Percentiles rank a stretch among this genome's conserved stretches.
phyloP scores from a whole-genome alignment of 2,113 vertebrate species.

The Paralichthys olivaceus region DNA sequence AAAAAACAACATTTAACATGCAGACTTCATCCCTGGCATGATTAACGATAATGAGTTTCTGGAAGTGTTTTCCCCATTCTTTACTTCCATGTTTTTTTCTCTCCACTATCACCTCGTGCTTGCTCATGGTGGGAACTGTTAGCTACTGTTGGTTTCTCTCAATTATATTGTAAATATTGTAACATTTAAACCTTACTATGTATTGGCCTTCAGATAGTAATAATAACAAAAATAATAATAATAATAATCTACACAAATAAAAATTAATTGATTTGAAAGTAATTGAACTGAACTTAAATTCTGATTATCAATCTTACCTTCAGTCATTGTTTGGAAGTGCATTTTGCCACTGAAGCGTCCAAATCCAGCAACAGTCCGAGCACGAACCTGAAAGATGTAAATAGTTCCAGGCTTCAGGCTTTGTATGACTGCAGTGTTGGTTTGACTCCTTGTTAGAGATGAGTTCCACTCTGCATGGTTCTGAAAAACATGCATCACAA shows the following conservation, averaged over 20 bases:
- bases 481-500: constrained; percentile 73
- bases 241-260: too few species aligned
- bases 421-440: constrained; percentile 91
- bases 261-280: too few species aligned
- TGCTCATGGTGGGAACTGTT: too few species aligned
- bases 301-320: constrained; percentile 81
- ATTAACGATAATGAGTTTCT: background rate
- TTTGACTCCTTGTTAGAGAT: constrained; percentile 91
- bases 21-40: background rate
- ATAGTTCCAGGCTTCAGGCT: constrained; percentile 92
- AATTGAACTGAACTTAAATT: background rate
- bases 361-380: constrained; percentile 94
- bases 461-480: constrained; percentile 91
- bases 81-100: too few species aligned
- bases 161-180: too few species aligned
- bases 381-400: constrained; percentile 97
- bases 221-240: too few species aligned
- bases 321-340: constrained; percentile 99
- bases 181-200: too few species aligned
- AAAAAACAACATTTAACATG: background rate
- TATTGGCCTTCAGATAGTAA: too few species aligned
- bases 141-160: too few species aligned
- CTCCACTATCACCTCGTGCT: too few species aligned
- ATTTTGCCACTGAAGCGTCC: constrained; percentile 97
- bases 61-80: background rate